Conservation (phyloP, 35 echinoderm and acorn worm genomes). For the Apostichopus japonicus region DNA sequence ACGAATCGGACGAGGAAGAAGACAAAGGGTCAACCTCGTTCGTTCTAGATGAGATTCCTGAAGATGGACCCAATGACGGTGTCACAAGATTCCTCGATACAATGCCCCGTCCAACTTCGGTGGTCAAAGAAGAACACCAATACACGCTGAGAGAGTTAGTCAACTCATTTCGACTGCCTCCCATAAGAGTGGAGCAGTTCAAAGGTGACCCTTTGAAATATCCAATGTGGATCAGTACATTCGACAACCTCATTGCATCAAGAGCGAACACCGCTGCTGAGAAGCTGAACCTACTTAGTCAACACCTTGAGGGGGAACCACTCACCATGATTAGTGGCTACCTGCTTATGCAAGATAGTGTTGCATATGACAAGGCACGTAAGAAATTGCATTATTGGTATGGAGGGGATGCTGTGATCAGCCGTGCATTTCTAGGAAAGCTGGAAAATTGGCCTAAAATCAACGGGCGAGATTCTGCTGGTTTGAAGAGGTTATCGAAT, state of each 20-base stretch:
- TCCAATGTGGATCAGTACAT: slow-evolving; percentile 33
- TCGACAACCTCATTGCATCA: slow-evolving; percentile 43
- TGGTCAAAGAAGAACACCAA: background rate
- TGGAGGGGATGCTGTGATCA: slow-evolving; percentile 1
- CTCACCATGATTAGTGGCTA: slow-evolving; percentile 25
- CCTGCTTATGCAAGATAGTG: slow-evolving; percentile 9
- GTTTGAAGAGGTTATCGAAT: background rate
- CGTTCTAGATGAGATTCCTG: background rate
- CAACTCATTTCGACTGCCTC: slow-evolving; percentile 38
- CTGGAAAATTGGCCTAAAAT: slow-evolving; percentile 51
- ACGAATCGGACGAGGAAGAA: background rate
- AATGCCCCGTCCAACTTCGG: background rate
- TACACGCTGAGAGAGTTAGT: background rate
- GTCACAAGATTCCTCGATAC: background rate
- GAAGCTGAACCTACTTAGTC: slow-evolving; percentile 40
- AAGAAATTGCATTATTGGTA: slow-evolving; percentile 7
- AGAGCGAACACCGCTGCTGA: background rate
- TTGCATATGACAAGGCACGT: slow-evolving; percentile 16
- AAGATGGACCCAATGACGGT: background rate
- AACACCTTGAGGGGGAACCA: slow-evolving; percentile 22
- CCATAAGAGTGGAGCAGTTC: background rate
- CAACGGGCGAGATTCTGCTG: background rate
- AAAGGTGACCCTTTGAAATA: slow-evolving; percentile 28
- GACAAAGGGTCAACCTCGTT: background rate
- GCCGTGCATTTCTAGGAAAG: slow-evolving; percentile 29